Base-by-base conservation (phyloP, 2,797 vertebrate species). In the Numenius phaeopus region DNA sequence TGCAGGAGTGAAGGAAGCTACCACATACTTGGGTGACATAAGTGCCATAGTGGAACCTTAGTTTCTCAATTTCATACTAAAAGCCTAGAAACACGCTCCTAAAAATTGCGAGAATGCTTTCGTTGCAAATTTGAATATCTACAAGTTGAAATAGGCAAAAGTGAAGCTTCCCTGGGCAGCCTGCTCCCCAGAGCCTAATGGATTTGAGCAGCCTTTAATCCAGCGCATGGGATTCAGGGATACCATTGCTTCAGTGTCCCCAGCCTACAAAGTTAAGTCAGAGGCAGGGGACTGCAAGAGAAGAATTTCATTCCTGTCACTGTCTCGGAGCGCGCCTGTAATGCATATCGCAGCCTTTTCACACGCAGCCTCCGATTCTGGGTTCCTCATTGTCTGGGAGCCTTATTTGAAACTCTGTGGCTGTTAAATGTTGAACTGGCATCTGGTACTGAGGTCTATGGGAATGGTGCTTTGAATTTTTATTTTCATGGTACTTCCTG, bases 401-500 rank as follows among this genome's bases (percentile, higher is more conserved):
- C 77, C 54, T 79, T 54, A 26, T 79, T 77, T 89, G 61, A 34
- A 90, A 70, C 78, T 62, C 52, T 62, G n/a, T 82, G 52, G 62
- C 89, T 81, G 64, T 82, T 77, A 50, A 69, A 30, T 75, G 94
- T 94, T 78, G 57, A 92, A 22, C 81, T 83, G 47, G 86, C 77
- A 80, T 77, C 64, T 96, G 71, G 29, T 67, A 30, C 79, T 79
- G 69, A 91, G 83, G 39, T 81, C 65, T 62, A 0, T 52, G 87
- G 80, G 54, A 95, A 79, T 22, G 64, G 62, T 87, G 87, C 90
- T 92, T 89, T 55, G 69, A 71, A 95, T 95, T 96, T 96, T 88
- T 88, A 69, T 96, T 91, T 94, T 70, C 67, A 1, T 78, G 61
- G 40, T 90, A 75, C 91, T 94, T 95, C 80, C 89, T 94, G 69